Base-by-base conservation (phyloP, 64 coral and sea anemone genomes). In the Actinia tenebrosa region DNA sequence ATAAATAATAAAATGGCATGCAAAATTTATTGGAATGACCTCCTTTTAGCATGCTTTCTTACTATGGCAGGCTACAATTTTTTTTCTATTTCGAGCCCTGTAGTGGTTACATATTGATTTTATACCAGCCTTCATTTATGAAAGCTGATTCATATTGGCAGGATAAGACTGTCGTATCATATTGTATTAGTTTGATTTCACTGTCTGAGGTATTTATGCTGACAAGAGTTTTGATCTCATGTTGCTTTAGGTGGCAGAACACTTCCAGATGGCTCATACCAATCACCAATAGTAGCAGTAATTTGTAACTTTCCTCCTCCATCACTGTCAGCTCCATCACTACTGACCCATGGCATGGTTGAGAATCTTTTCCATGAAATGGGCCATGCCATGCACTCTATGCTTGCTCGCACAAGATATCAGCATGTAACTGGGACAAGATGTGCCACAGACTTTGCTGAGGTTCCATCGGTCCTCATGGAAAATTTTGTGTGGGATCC, bases 351-450 rank as follows among this genome's bases (percentile, higher is more conserved):
- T 50, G 79, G 72, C 64, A 98, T 98, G 96, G 90, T 98, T 18
- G 96, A 98, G 80, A 98, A 98, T 46, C 64, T 98, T 3, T 98
- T 95, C 79, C 97, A 99, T 55, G 97, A 99, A 82, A 99, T 99
- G 97, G 97, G 97, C 5, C 97, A 99, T 93, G 97, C 97, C 0
- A 95, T 99, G 97, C 97, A 99, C 59, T 99, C 97, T 10, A 99
- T 99, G 97, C 86, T 99, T 23, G 97, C 90, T 26, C 90, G 97
- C 60, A 99, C 97, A n/a, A 87, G 88, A 63, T 99, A 93, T 82
- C 97, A 99, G 10, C 97, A 99, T 80, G 91, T 99, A 7, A 99
- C 97, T 52, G 97, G 97, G 5, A 99, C 97, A 2, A 90, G 97
- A 44, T 95, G 90, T 42, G 86, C 93, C 25, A 99, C 97, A 86